phyloP scores from a whole-genome alignment of 2,797 vertebrate species.

The Ctenopoma kingsleyae region DNA sequence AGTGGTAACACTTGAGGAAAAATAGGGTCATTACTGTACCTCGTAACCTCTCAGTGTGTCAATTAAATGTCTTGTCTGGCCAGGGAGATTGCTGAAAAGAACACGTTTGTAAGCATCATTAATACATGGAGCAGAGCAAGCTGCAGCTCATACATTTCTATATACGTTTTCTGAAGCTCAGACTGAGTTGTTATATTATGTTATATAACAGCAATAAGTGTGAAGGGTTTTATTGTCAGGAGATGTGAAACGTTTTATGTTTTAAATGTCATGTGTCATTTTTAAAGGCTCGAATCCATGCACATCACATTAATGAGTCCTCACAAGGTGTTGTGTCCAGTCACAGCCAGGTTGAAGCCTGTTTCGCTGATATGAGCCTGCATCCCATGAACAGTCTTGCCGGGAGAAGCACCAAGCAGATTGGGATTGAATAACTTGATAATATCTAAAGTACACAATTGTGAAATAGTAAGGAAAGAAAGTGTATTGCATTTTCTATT shows the following conservation, averaged over 20 bases:
- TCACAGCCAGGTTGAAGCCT: constrained; percentile 87
- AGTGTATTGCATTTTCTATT: not conserved
- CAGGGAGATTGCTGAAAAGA: constrained; percentile 80
- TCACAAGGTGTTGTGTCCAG: constrained; percentile 88
- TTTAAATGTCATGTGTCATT: not conserved
- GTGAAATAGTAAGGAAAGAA: not conserved
- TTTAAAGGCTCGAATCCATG: not conserved
- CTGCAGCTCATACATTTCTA: not conserved
- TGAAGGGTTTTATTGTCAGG: no score
- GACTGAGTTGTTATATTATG: no score
- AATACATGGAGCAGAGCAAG: no score
- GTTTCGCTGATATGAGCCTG: constrained; percentile 81
- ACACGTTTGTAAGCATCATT: not conserved
- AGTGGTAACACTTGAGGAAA: not conserved
- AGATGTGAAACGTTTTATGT: not conserved
- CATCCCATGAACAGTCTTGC: constrained; percentile 79
- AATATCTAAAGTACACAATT: constrained; percentile 76
- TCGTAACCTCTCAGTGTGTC: constrained; percentile 83
- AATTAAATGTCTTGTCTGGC: constrained; percentile 85
- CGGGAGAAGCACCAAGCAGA: constrained; percentile 81
- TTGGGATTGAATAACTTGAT: constrained; percentile 86
- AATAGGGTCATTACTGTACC: constrained; percentile 51
- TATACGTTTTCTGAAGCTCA: no score
- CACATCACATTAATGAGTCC: not conserved
- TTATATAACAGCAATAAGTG: no score